A percentile compares a stretch with the other conserved stretches of the same genome.
Conservation (phyloP, 2,113 vertebrate genomes). For the Percina caprodes region DNA sequence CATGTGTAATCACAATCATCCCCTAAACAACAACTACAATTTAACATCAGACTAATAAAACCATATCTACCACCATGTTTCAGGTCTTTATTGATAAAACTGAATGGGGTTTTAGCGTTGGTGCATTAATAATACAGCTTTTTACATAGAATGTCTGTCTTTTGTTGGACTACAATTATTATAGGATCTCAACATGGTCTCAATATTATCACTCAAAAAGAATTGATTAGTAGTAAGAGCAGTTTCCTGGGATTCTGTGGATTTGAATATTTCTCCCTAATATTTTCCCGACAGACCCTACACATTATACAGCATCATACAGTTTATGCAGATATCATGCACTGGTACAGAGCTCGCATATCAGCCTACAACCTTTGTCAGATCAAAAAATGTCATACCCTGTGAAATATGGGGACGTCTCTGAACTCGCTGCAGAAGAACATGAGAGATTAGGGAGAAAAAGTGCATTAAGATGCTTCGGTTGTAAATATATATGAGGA, state of each 20-base stretch:
- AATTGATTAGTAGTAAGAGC: conserved; percentile 6
- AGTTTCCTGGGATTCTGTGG: conserved; percentile 1
- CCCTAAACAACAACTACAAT: background rate
- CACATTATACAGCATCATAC: conserved; percentile 30
- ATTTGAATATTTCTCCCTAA: conserved; percentile 19
- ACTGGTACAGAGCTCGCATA: conserved; percentile 20
- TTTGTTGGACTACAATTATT: background rate
- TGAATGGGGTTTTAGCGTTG: background rate
- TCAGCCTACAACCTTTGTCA: conserved; percentile 63
- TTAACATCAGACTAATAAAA: background rate
- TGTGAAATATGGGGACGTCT: conserved; percentile 67
- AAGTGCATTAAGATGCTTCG: conserved; percentile 69
- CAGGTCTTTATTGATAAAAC: background rate
- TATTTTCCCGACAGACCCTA: conserved; percentile 23
- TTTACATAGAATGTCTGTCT: background rate
- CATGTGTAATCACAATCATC: no score
- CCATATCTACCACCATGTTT: background rate
- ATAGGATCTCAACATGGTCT: background rate
- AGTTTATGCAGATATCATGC: conserved; percentile 51
- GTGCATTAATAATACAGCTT: background rate
- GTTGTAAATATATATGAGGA: conserved; percentile 73
- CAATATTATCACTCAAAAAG: background rate
- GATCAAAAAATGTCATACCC: conserved; percentile 60
- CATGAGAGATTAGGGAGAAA: conserved; percentile 58
- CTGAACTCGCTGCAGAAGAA: conserved; percentile 61